These are phyloP conservation scores for Apodemus agrarius DNA, from an alignment of 2,797 vertebrate genomes.

Conservation along the genomic window DNA sequence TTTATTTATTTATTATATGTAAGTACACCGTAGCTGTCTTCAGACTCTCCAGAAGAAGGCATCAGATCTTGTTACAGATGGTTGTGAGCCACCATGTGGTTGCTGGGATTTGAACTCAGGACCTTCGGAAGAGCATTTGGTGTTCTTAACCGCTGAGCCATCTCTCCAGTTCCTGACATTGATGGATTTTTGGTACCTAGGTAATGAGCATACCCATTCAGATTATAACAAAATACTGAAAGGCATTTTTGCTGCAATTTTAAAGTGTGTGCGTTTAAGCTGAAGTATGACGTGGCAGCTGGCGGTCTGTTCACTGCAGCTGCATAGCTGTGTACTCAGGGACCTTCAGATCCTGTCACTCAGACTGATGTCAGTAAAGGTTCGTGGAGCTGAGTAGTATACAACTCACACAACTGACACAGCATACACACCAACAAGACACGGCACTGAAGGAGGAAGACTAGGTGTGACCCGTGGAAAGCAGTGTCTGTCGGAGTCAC, in stretches of 20 bases:
- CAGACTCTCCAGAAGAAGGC: too few relatives aligned
- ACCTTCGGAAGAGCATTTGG: too few relatives aligned
- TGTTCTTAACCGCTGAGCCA: too few relatives aligned
- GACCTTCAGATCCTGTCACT: neutral
- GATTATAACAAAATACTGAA: neutral
- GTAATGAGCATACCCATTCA: accelerated
- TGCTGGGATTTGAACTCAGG: too few relatives aligned
- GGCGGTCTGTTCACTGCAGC: too few relatives aligned
- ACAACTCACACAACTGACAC: too few relatives aligned
- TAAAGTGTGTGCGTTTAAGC: neutral
- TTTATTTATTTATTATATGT: too few relatives aligned
- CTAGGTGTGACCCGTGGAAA: neutral
- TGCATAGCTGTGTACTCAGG: neutral
- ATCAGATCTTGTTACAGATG: too few relatives aligned
- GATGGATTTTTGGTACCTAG: neutral
- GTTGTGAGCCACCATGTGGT: too few relatives aligned
- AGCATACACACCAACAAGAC: neutral
- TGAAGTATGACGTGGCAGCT: neutral
- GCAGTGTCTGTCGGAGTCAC: neutral
- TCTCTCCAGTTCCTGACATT: neutral
- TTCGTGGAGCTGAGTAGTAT: neutral
- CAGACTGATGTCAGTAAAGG: neutral
- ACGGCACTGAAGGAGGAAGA: neutral
- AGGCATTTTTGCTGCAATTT: neutral
- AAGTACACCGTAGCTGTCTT: too few relatives aligned